A percentile compares a stretch with the other conserved stretches of the same genome.
phyloP scores from a whole-genome alignment of 2,797 vertebrate genomes.

The Loriculus beryllinus region DNA sequence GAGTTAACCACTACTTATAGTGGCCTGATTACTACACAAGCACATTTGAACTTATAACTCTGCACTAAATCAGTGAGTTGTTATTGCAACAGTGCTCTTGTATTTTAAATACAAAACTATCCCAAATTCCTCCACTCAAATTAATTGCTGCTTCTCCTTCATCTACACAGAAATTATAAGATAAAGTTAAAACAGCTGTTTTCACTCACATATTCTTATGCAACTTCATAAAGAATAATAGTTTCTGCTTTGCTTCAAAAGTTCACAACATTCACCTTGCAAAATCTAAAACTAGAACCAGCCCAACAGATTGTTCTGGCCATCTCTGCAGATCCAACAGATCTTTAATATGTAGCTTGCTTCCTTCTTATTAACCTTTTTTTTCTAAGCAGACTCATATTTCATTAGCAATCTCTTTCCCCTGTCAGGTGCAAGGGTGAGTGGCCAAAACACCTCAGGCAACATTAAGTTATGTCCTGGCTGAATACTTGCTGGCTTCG shows the following conservation, averaged over 20 bases:
- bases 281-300: neutral
- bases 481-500: neutral
- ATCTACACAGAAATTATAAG: fast-evolving
- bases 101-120: neutral
- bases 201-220: neutral
- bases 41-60: neutral
- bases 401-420: neutral
- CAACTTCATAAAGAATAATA: neutral
- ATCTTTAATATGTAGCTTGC: neutral
- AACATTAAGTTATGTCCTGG: neutral
- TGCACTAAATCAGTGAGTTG: neutral
- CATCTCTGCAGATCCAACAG: neutral
- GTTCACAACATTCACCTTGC: neutral
- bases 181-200: neutral
- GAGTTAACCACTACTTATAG: neutral
- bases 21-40: neutral
- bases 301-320: neutral
- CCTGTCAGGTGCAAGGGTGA: neutral
- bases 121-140: neutral
- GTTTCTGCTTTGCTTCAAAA: neutral
- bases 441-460: neutral
- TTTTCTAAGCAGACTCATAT: neutral
- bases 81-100: neutral
- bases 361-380: neutral
- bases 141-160: neutral